Percentiles rank a stretch among this genome's conserved stretches.
phyloP scores from a whole-genome alignment of 1,140 invertebrate species.

The Teleogryllus occipitalis region DNA sequence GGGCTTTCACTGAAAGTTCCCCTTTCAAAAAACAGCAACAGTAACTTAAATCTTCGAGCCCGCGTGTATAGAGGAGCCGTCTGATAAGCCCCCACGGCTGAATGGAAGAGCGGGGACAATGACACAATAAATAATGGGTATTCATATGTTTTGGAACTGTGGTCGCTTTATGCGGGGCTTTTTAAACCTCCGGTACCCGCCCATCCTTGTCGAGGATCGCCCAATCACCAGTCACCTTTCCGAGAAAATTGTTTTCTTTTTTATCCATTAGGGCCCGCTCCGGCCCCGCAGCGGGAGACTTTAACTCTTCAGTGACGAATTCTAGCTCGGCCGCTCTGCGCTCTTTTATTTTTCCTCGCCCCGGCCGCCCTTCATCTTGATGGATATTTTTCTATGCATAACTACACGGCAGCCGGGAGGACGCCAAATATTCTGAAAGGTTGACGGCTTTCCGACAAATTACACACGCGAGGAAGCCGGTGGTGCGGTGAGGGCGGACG shows the following conservation, averaged over 20 bases:
- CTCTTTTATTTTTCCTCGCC: background rate
- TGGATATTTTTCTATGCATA: background rate
- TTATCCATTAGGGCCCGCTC: background rate
- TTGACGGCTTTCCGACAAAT: background rate
- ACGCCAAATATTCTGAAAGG: conserved; percentile 4
- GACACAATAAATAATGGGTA: conserved; percentile 17
- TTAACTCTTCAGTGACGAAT: background rate
- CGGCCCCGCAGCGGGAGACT: background rate
- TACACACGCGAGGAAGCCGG: background rate
- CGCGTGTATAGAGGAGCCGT: background rate
- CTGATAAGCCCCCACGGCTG: background rate
- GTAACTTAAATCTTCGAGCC: background rate
- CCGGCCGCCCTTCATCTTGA: background rate
- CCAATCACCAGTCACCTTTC: background rate
- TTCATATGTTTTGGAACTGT: conserved; percentile 5
- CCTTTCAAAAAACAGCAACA: background rate
- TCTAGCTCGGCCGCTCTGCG: background rate
- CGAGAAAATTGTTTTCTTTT: background rate
- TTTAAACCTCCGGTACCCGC: background rate
- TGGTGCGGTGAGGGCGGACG: background rate
- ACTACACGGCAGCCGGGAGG: background rate
- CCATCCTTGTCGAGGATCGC: background rate
- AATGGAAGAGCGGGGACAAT: conserved; percentile 8
- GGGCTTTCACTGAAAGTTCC: background rate
- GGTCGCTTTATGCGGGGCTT: background rate